A percentile compares a stretch with the other conserved stretches of the same genome.
Evolutionary conservation across 1,140 invertebrate genomes (phyloP).

Genomic region (Globodera ellingtonae): DNA sequence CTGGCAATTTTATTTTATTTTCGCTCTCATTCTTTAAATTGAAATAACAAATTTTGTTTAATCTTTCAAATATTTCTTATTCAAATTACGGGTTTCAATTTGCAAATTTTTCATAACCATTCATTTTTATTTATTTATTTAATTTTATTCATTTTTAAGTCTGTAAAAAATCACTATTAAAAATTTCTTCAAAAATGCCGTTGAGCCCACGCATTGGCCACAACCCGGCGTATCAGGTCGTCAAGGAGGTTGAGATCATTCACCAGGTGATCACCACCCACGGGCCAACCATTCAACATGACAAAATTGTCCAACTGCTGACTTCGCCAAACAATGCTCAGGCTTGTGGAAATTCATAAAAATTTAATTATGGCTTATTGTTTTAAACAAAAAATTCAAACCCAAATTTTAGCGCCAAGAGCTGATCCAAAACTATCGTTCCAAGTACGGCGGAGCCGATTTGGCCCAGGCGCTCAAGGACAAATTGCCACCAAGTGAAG

Average conservation of each 20-base stretch:
- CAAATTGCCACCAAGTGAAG: slow-evolving; percentile 27
- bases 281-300: not conserved
- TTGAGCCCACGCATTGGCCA: slow-evolving; percentile 1
- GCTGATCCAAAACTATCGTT: slow-evolving; percentile 14
- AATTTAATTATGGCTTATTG: no score
- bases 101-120: no score
- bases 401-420: not conserved
- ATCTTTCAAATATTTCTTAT: no score
- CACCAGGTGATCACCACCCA: not conserved
- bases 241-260: slow-evolving; percentile 3
- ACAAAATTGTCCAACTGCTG: slow-evolving; percentile 1
- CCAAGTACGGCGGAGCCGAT: slow-evolving; percentile 22
- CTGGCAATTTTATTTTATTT: no score
- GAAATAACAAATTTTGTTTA: no score
- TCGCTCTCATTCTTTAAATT: no score
- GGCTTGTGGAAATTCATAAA: no score
- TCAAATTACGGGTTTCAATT: no score
- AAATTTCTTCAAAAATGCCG: not conserved
- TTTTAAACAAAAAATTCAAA: no score
- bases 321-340: not conserved
- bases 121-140: no score
- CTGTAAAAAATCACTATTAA: no score
- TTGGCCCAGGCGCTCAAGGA: slow-evolving; percentile 20
- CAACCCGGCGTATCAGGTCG: not conserved
- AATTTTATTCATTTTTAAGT: no score